A percentile compares a stretch with the other conserved stretches of the same genome.
Evolutionary conservation across 2,797 vertebrate genomes (phyloP).

Genomic region (Varecia variegata): DNA sequence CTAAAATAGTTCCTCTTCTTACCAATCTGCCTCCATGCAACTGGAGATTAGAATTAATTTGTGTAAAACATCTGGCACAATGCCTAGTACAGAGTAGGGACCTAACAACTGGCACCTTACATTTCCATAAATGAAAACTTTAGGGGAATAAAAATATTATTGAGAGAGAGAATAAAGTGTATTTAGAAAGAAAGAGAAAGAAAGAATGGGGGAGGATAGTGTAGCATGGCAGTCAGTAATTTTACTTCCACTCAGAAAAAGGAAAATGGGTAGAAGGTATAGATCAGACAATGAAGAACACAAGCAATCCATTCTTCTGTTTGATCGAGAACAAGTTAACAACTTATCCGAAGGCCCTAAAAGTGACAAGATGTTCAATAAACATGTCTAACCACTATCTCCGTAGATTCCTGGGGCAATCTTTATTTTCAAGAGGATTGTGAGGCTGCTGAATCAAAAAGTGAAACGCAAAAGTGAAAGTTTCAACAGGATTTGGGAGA

Average conservation of each 20-base stretch:
- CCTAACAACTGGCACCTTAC: background rate
- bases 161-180: background rate
- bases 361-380: background rate
- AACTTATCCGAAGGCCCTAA: background rate
- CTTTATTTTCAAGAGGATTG: background rate
- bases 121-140: constrained; percentile 27
- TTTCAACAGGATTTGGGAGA: background rate
- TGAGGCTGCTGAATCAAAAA: background rate
- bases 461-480: background rate
- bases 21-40: background rate
- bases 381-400: background rate
- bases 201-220: background rate
- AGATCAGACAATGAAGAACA: background rate
- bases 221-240: background rate
- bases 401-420: background rate
- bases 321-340: background rate
- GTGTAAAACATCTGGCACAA: background rate
- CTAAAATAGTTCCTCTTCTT: background rate
- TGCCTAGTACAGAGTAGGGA: background rate
- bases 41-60: constrained; percentile 14
- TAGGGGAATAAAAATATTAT: background rate
- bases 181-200: background rate
- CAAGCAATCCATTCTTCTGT: background rate
- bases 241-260: background rate
- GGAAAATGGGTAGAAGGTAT: background rate